Percentiles rank a stretch among this genome's conserved stretches.
Evolutionary conservation across 2,113 vertebrate species (phyloP).

Genomic region (Oenanthe oenanthe): DNA sequence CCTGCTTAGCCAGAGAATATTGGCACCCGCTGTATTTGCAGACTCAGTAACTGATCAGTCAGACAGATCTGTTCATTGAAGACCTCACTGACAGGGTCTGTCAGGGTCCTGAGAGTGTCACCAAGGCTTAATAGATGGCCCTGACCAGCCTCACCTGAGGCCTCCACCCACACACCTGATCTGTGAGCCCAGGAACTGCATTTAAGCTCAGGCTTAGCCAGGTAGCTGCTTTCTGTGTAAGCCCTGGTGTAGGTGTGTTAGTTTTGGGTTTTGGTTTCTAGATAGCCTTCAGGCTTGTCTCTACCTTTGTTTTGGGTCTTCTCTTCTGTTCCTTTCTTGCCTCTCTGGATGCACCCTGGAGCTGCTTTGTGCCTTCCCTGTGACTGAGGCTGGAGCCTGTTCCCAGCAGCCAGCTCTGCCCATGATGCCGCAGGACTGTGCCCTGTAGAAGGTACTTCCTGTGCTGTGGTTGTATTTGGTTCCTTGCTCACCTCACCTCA

Average conservation of each 20-base stretch:
- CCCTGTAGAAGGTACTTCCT: rapidly evolving
- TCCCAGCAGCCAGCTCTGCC: background rate
- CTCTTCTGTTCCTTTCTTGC: rapidly evolving
- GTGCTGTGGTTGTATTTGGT: rapidly evolving
- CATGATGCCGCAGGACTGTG: background rate
- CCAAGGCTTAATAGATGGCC: rapidly evolving
- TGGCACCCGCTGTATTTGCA: background rate
- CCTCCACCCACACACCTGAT: background rate
- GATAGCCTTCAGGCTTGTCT: rapidly evolving
- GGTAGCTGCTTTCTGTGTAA: rapidly evolving
- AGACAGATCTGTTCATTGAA: background rate
- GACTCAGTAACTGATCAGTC: background rate
- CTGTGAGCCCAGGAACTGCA: background rate
- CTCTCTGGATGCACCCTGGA: rapidly evolving
- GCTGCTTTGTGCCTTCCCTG: background rate
- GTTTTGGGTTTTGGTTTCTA: rapidly evolving
- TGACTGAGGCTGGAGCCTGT: background rate
- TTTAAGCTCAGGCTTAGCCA: background rate
- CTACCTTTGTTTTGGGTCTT: rapidly evolving
- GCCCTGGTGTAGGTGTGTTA: rapidly evolving
- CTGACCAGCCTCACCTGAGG: background rate
- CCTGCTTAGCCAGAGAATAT: background rate
- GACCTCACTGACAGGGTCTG: background rate
- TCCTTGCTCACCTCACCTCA: background rate
- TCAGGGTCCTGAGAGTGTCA: background rate